Conservation (phyloP, 2,797 vertebrate genomes). For the Scleropages formosus region DNA sequence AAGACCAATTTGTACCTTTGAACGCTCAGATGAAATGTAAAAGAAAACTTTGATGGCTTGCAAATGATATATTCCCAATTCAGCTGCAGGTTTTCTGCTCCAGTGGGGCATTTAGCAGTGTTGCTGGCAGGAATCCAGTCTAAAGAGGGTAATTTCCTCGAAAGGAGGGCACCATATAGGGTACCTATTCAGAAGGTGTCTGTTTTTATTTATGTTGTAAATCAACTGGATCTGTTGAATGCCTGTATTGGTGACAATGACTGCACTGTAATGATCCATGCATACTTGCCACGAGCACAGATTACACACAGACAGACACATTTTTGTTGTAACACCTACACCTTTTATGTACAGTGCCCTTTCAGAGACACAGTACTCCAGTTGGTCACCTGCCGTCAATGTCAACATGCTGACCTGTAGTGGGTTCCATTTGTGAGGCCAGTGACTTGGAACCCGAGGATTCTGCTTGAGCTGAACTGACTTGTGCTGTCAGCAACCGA, state of each 20-base stretch:
- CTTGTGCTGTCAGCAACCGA: background rate
- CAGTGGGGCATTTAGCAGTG: background rate
- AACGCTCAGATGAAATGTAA: background rate
- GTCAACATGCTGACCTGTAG: constrained; percentile 17
- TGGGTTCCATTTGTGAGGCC: background rate
- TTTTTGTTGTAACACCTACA: background rate
- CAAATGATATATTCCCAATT: background rate
- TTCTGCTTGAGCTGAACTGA: background rate
- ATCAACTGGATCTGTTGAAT: background rate
- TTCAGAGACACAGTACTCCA: no score
- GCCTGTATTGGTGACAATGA: background rate
- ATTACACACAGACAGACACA: no score
- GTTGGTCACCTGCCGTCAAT: background rate
- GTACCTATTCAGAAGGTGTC: background rate
- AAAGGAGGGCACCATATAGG: background rate
- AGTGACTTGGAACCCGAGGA: constrained; percentile 17
- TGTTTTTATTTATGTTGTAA: background rate
- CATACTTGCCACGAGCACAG: background rate
- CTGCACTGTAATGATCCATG: background rate
- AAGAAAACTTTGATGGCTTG: background rate
- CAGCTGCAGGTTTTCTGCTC: background rate
- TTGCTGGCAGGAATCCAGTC: background rate
- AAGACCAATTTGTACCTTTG: background rate
- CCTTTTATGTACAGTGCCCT: no score
- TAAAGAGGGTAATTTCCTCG: background rate